These are phyloP conservation scores for Drosophila imparisetae DNA, from an alignment of 2,888 invertebrate species.

Conservation along the genomic window DNA sequence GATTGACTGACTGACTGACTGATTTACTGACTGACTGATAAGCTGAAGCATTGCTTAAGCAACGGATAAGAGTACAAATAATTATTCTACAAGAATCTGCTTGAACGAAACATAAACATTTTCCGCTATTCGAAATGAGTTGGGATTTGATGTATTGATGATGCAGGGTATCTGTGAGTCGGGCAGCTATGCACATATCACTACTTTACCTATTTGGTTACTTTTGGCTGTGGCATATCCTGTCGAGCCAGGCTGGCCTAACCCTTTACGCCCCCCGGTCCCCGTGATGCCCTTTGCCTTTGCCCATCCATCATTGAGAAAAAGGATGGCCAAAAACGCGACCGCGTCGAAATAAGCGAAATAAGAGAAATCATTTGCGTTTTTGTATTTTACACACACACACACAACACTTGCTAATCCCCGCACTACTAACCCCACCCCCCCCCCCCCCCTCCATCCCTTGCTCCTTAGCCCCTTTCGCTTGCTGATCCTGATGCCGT, in stretches of 20 bases:
- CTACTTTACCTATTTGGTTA: neutral
- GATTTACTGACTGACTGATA: neutral
- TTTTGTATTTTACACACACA: conserved; percentile 50
- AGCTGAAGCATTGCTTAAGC: neutral
- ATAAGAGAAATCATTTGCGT: conserved; percentile 77
- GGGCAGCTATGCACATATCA: neutral
- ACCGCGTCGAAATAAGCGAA: conserved; percentile 68
- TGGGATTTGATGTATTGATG: too few relatives aligned
- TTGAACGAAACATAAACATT: neutral
- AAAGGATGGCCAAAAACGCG: conserved; percentile 26
- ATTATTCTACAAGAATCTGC: neutral
- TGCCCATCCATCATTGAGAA: conserved; percentile 37
- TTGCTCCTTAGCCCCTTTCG: conserved; percentile 7
- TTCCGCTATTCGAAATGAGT: neutral
- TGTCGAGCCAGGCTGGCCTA: conserved; percentile 3
- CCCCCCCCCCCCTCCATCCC: neutral
- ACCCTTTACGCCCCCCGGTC: neutral
- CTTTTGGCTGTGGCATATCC: conserved; percentile 17
- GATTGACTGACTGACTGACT: neutral
- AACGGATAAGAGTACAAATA: neutral
- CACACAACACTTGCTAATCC: conserved; percentile 52
- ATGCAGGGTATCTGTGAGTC: conserved; percentile 7
- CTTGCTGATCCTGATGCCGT: conserved; percentile 50
- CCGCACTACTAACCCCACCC: neutral
- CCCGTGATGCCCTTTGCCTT: neutral